phyloP scores from a whole-genome alignment of 2,888 invertebrate species.

The Caradrina clavipalpis region DNA sequence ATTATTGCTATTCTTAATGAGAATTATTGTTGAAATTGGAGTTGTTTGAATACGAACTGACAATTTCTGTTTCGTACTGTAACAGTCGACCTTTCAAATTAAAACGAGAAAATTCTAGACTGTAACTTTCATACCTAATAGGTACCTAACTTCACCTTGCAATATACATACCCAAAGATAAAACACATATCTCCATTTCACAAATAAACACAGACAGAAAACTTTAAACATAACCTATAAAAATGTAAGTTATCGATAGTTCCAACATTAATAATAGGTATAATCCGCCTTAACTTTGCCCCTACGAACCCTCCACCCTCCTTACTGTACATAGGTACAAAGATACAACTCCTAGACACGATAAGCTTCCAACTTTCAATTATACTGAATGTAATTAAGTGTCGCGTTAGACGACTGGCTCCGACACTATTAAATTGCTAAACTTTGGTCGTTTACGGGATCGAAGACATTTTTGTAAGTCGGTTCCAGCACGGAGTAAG shows the following conservation, averaged over 20 bases:
- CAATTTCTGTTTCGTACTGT: too few relatives aligned
- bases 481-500: conserved; percentile 62
- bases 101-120: too few relatives aligned
- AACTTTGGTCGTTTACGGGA: conserved; percentile 81
- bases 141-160: too few relatives aligned
- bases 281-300: conserved; percentile 41
- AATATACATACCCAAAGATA: too few relatives aligned
- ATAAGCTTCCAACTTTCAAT: conserved; percentile 84
- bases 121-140: too few relatives aligned
- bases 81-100: too few relatives aligned
- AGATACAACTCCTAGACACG: conserved; percentile 71
- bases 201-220: conserved; percentile 51
- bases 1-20: too few relatives aligned
- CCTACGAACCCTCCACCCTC: conserved; percentile 39
- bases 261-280: conserved; percentile 46
- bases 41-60: too few relatives aligned
- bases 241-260: conserved; percentile 59
- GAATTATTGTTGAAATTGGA: too few relatives aligned
- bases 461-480: conserved; percentile 80
- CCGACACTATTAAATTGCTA: conserved; percentile 84
- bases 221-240: conserved; percentile 52
- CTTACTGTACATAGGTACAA: conserved; percentile 44
- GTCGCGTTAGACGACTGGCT: conserved; percentile 77
- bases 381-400: conserved; percentile 85
- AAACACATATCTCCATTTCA: conserved; percentile 9